phyloP scores from a whole-genome alignment of 2,797 vertebrate genomes.

The Paramormyrops hopkinsi region DNA sequence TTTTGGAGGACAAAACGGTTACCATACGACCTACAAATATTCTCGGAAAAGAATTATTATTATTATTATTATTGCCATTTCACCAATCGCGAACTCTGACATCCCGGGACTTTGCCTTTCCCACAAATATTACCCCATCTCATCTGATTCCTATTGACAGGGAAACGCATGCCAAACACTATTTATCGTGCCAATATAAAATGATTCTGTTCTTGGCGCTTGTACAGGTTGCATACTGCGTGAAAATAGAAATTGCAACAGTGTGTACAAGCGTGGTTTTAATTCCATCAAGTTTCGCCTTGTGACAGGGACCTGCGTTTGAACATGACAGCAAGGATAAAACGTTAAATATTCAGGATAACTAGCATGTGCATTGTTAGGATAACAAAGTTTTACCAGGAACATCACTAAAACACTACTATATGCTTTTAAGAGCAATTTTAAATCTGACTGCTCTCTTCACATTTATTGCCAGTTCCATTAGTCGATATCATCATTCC shows the following conservation, averaged over 20 bases:
- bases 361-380: neutral
- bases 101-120: neutral
- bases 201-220: neutral
- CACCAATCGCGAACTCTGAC: neutral
- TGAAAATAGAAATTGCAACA: neutral
- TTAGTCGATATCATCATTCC: neutral
- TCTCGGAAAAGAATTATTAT: neutral
- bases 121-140: neutral
- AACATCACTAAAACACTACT: neutral
- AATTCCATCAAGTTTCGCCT: neutral
- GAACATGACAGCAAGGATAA: neutral
- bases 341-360: neutral
- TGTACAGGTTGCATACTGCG: neutral
- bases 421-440: neutral
- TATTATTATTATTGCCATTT: neutral
- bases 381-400: neutral
- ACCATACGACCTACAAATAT: neutral
- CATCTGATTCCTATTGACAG: neutral
- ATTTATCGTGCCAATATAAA: neutral
- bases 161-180: neutral
- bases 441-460: neutral
- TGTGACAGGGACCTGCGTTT: neutral
- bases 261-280: neutral
- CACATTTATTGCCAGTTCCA: neutral
- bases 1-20: neutral